A percentile compares a stretch with the other conserved stretches of the same genome.
phyloP scores from a whole-genome alignment of 2,888 invertebrate species.

The Dicranocentrus wangi region DNA sequence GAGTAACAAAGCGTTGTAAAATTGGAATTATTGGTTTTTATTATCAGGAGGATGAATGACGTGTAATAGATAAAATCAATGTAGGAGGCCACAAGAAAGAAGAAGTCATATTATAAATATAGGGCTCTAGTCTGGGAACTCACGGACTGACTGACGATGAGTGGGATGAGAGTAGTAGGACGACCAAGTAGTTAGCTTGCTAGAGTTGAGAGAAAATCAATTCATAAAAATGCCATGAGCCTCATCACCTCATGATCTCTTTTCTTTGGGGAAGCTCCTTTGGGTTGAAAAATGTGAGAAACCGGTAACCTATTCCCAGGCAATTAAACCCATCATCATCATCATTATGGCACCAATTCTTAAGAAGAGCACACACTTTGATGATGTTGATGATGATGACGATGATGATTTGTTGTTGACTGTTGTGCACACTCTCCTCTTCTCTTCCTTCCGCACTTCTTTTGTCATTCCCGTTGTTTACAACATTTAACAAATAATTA shows the following conservation, averaged over 20 bases:
- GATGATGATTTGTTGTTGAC: slow-evolving; percentile 61
- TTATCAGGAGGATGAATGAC: slow-evolving; percentile 2
- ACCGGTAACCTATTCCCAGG: slow-evolving; percentile 60
- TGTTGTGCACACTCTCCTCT: not conserved
- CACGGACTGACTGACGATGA: no score
- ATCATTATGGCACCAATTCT: slow-evolving; percentile 1
- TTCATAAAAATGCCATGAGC: slow-evolving; percentile 6
- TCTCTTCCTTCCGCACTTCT: slow-evolving; percentile 43
- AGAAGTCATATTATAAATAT: slow-evolving; percentile 34
- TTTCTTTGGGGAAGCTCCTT: not conserved
- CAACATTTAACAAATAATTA: slow-evolving; percentile 37
- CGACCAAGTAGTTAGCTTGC: not conserved
- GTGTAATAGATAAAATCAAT: slow-evolving; percentile 16
- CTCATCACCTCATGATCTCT: slow-evolving; percentile 14
- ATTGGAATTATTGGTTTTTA: slow-evolving; percentile 42
- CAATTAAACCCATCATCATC: slow-evolving; percentile 43
- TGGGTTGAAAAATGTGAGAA: slow-evolving; percentile 54
- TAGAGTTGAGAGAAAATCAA: not conserved
- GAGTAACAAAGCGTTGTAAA: slow-evolving; percentile 43
- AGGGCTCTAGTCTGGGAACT: no score
- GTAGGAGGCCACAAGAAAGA: slow-evolving; percentile 34
- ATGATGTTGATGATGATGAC: no score
- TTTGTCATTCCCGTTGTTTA: slow-evolving; percentile 63
- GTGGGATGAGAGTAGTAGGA: no score
- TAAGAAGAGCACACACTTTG: no score